Conservation (phyloP, 2,113 vertebrate genomes). For the Vidua macroura region DNA sequence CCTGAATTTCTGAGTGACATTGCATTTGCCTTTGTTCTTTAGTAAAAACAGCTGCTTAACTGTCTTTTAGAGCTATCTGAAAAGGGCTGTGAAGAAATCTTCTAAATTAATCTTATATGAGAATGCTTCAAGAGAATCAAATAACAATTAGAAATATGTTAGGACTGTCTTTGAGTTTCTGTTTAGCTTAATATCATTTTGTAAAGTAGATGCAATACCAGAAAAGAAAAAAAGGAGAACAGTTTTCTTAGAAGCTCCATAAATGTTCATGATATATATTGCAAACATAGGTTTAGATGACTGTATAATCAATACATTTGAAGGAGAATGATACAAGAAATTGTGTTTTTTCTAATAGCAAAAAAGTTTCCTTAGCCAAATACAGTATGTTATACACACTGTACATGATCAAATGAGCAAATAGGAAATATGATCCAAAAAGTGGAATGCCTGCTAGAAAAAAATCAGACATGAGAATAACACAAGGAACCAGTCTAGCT, state of each 20-base stretch:
- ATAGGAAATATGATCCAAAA: background rate
- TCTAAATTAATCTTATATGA: background rate
- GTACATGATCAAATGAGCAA: background rate
- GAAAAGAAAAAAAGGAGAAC: background rate
- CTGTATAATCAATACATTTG: background rate
- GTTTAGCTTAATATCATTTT: background rate
- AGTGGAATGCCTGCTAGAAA: background rate
- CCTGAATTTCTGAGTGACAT: background rate
- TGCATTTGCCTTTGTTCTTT: background rate
- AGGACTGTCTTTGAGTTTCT: background rate
- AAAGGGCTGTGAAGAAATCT: background rate
- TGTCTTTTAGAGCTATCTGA: background rate
- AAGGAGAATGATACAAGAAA: background rate
- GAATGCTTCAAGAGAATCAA: background rate
- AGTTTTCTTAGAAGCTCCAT: background rate
- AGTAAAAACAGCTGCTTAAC: background rate
- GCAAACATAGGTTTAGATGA: background rate
- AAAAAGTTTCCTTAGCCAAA: background rate
- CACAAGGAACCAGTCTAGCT: background rate
- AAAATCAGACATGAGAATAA: background rate
- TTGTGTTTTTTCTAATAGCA: background rate
- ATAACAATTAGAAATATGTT: conserved; percentile 7
- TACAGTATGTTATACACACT: background rate
- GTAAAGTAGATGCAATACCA: background rate
- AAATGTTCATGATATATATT: background rate